A percentile compares a stretch with the other conserved stretches of the same genome.
phyloP scores from a whole-genome alignment of 2,113 vertebrate species.

The Scopus umbretta region DNA sequence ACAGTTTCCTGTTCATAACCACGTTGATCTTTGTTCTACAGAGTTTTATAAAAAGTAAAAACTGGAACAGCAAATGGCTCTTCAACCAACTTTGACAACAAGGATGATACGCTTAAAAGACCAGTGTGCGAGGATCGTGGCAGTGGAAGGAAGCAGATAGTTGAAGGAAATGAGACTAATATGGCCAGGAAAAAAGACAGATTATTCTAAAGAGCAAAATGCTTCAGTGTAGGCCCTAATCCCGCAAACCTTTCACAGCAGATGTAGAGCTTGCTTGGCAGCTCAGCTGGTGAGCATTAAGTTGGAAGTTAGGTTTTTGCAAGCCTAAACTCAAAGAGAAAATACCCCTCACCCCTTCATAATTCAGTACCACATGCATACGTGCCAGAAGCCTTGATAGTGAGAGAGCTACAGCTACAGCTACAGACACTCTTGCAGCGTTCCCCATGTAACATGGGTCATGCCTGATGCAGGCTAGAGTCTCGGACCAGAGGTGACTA shows the following conservation, averaged over 20 bases:
- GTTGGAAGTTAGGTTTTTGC: neutral
- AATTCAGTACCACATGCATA: neutral
- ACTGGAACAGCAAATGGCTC: neutral
- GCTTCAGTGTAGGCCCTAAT: neutral
- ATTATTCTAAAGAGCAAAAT: neutral
- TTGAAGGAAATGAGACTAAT: neutral
- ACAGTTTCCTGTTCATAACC: neutral
- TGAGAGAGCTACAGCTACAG: neutral
- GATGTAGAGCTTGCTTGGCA: neutral
- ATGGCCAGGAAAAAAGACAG: neutral
- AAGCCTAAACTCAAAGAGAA: neutral
- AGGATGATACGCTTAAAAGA: neutral
- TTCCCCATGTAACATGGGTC: neutral
- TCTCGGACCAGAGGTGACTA: neutral
- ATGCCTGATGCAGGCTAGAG: neutral
- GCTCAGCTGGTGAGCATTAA: neutral
- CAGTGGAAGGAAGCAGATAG: neutral
- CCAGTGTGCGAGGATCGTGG: neutral
- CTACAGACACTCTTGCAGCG: neutral
- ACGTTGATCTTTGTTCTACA: neutral
- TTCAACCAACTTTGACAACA: neutral
- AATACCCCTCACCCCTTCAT: neutral
- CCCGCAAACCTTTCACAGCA: neutral
- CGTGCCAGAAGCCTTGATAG: neutral
- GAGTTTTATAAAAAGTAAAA: neutral